Evolutionary conservation across 1,140 invertebrate genomes (phyloP), one percentile per base, ranked within the genome.

Genomic region (Contarinia nasturtii): DNA sequence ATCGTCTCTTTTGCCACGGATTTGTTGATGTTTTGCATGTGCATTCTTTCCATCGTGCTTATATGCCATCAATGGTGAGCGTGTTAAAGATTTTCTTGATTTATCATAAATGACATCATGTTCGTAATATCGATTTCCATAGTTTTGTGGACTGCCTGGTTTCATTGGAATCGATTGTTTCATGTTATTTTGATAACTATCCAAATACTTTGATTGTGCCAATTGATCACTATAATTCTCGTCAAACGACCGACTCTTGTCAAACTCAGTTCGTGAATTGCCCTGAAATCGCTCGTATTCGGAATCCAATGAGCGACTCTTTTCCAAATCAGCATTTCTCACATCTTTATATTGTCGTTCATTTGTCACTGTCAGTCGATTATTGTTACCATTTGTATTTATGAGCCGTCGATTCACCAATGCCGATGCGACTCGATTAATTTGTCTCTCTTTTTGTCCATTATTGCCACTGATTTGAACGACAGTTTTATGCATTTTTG

Each of bases 91-190:
- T 37, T 55, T 56, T 1, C 61, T 50, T 3, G 59, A 33, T 52
- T 61, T 58, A 19, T 64, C 61, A 43, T 59, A 64, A 8, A 61
- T 62, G 7, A 64, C 46, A 36, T 64, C 61, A 36, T 63, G 61
- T 44, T 64, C 61, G 42, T 60, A 63, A 7, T 62, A 43, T 2
- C 61, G 53, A 1, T 56, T 63, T 2, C 61, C 61, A 42, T 63
- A 63, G 48, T 53, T 60, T 15, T 55, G 53, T 3, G 61, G 60
- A 44, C 59, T 63, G 37, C 53, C 55, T 1, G 53, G 51, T 48
- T 58, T 44, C 22, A 11, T 33, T 7, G 7, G 21, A n/a, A 8
- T n/a, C 14, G 20, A 2, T n/a, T 22, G 11, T 15, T n/a, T 17
- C 12, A 21, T 2, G 27, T 33, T 33, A 14, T 43, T 33, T 34